Conservation (phyloP, 2,113 vertebrate genomes). For the Oryzias celebensis region DNA sequence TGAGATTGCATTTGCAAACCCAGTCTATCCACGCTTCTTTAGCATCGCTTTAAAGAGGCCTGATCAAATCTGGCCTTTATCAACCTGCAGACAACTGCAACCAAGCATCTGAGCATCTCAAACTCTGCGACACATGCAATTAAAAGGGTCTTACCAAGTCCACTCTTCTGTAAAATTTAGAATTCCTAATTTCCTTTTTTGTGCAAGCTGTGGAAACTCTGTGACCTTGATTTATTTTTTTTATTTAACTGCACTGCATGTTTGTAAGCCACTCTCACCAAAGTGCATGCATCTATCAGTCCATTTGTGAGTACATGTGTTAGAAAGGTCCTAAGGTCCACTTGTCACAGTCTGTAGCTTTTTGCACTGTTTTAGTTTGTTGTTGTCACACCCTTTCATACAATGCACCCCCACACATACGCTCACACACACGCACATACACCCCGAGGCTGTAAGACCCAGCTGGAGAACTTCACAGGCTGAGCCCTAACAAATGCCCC, state of each 20-base stretch:
- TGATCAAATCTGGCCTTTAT: constrained; percentile 38
- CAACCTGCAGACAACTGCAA: constrained; percentile 35
- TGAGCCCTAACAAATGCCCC: constrained; percentile 36
- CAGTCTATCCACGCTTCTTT: constrained; percentile 24
- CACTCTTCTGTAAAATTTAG: constrained; percentile 19
- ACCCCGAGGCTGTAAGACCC: constrained; percentile 43
- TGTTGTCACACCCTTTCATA: constrained; percentile 10
- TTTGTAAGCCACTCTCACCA: background rate
- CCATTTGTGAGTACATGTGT: constrained; percentile 21
- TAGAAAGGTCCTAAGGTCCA: constrained; percentile 28
- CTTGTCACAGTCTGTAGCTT: constrained; percentile 47
- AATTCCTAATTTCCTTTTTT: constrained; percentile 39
- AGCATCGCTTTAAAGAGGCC: constrained; percentile 22
- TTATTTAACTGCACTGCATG: constrained; percentile 17
- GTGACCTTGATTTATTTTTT: constrained; percentile 32
- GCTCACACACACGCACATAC: background rate
- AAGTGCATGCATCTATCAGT: background rate
- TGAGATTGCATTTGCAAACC: constrained; percentile 19
- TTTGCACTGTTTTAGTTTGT: constrained; percentile 51
- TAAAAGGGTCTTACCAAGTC: constrained; percentile 26
- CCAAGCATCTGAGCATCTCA: constrained; percentile 9
- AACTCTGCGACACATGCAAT: constrained; percentile 24
- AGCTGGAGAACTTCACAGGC: constrained; percentile 55
- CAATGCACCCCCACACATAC: constrained; percentile 5
- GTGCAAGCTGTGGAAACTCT: constrained; percentile 21